phyloP scores from a whole-genome alignment of 2,888 invertebrate species.

The Hartigia nigra region DNA sequence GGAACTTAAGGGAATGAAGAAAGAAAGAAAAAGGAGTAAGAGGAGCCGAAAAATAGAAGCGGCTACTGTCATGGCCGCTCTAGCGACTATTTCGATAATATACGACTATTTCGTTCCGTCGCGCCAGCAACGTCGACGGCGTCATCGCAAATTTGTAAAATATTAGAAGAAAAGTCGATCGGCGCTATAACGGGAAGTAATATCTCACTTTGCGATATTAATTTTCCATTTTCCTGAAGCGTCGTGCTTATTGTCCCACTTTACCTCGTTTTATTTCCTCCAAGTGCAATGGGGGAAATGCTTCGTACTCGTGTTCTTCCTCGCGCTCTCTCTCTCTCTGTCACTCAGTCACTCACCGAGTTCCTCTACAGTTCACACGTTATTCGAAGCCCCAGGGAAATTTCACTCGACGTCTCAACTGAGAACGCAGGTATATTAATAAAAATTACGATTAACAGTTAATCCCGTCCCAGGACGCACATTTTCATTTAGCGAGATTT shows the following conservation, averaged over 20 bases:
- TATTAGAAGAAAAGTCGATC: neutral
- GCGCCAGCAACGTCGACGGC: neutral
- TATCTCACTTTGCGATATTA: conserved; percentile 2
- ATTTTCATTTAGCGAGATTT: conserved; percentile 29
- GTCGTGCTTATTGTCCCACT: conserved; percentile 6
- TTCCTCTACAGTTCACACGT: neutral
- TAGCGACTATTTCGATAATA: neutral
- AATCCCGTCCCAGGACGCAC: conserved; percentile 29
- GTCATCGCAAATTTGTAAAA: neutral
- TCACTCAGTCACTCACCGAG: neutral
- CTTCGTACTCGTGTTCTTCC: neutral
- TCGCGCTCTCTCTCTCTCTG: neutral
- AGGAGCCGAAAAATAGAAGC: neutral
- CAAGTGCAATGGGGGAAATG: neutral
- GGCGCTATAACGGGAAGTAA: neutral
- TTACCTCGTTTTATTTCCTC: conserved; percentile 3
- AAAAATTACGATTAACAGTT: conserved; percentile 49
- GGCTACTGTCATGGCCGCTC: neutral
- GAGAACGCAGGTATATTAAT: conserved; percentile 33
- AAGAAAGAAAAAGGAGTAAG: neutral
- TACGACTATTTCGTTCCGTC: neutral
- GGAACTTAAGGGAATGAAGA: neutral
- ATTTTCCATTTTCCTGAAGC: conserved; percentile 12
- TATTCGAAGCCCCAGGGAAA: conserved; percentile 39
- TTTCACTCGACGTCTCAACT: conserved; percentile 26